Base-by-base conservation (phyloP, 2,888 invertebrate species). In the Philopedon plagiatum region DNA sequence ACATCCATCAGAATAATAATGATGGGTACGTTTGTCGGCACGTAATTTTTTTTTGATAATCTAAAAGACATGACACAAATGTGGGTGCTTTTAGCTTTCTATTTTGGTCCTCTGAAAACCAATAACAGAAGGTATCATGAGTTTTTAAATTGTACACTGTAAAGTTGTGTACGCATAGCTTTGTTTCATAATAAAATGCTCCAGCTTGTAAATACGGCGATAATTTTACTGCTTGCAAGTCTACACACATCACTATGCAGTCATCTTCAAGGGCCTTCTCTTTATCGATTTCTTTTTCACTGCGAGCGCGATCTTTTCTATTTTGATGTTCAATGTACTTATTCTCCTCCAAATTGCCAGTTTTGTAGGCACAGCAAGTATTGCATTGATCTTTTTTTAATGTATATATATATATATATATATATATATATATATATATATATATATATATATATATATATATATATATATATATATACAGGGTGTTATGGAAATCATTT, bases 151-250 rank as follows among this genome's bases (percentile, higher is more conserved):
- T 57, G 56, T 65, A 79, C 26, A 82, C 46, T 2, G 77, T 80
- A 60, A 78, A 80, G 70, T 81, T 81, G 60, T 81, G 81, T 5
- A 75, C 68, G 9, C 68, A 69, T n/a, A 82, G 64, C 67, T 82
- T 82, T 1, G 78, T 78, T 73, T 81, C 80, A 57, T 75, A 81
- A 62, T 80, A 81, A 0, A 77, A n/a, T 26, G 70, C 54, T 34
- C 73, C 72, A 15, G 77, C 77, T 9, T 67, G 58, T 61, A 78
- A 29, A 11, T 69, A 71, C 4, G 80, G 39, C 4, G 39, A n/a
- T 13, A 39, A 39, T 39, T 39, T 39, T 39, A 39, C 39, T 1
- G 56, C 56, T 21, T 56, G 56, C n/a, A 56, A 15, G 15, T 56
- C 56, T 15, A 56, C 15, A 26, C 29, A 29, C 13, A 56, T 13